Conservation (phyloP, 2,797 vertebrate genomes). For the Alca torda region DNA sequence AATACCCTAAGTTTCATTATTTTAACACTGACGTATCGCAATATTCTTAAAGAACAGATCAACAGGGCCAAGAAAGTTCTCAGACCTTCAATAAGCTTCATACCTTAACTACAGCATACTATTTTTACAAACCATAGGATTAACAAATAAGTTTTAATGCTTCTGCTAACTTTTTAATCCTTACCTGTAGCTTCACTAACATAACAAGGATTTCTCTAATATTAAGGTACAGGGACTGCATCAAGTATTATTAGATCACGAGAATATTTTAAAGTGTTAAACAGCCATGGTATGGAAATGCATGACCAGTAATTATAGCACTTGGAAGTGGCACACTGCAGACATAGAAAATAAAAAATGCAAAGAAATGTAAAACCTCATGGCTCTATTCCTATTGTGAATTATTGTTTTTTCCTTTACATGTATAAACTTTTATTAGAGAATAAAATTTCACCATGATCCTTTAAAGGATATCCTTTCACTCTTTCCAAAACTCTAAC, state of each 20-base stretch:
- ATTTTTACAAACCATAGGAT: constrained; percentile 5
- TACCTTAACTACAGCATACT: neutral
- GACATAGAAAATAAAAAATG: neutral
- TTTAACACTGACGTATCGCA: neutral
- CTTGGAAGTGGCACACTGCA: neutral
- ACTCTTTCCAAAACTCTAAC: neutral
- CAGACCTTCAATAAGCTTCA: neutral
- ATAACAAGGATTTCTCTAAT: constrained; percentile 32
- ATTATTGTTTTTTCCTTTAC: neutral
- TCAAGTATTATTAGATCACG: constrained; percentile 36
- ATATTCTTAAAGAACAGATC: neutral
- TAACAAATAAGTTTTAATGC: constrained; percentile 11
- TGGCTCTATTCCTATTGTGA: neutral
- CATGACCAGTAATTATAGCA: neutral
- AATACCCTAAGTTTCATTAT: neutral
- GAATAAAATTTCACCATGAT: neutral
- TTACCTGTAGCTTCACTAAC: constrained; percentile 24
- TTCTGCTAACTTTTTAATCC: constrained; percentile 35
- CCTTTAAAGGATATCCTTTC: neutral
- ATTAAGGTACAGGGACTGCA: neutral
- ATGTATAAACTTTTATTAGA: neutral
- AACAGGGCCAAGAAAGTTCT: neutral
- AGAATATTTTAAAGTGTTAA: neutral
- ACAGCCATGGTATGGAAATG: neutral
- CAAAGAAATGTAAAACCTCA: neutral